A percentile compares a stretch with the other conserved stretches of the same genome.
These are phyloP conservation scores for Eciton burchellii DNA, from an alignment of 1,140 invertebrate genomes.

Conservation along the genomic window DNA sequence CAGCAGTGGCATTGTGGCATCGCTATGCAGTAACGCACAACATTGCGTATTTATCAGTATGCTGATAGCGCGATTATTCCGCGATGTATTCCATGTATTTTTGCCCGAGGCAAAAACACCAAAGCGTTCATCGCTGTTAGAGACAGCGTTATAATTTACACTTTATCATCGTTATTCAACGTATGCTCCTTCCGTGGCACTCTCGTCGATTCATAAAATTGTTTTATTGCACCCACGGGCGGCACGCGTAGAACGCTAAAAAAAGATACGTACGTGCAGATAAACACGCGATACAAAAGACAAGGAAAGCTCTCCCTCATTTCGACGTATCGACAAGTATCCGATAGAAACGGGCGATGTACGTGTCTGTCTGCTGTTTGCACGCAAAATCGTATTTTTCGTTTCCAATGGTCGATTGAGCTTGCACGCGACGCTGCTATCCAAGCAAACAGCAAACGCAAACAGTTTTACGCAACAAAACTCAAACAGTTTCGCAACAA, in stretches of 20 bases:
- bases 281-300: not conserved
- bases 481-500: too few relatives aligned
- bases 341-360: slow-evolving; percentile 38
- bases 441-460: not conserved
- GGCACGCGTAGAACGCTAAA: not conserved
- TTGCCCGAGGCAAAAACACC: not conserved
- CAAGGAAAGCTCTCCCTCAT: not conserved
- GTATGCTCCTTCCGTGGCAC: slow-evolving; percentile 40
- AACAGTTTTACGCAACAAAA: slow-evolving; percentile 37
- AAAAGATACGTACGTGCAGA: not conserved
- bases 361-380: not conserved
- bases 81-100: not conserved
- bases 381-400: slow-evolving; percentile 42
- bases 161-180: slow-evolving; percentile 67
- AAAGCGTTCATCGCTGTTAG: slow-evolving; percentile 16
- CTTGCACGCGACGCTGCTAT: not conserved
- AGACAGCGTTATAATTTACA: slow-evolving; percentile 73
- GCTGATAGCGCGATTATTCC: slow-evolving; percentile 21
- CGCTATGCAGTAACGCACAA: not conserved
- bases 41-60: not conserved
- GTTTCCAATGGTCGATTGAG: slow-evolving; percentile 22
- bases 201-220: slow-evolving; percentile 71
- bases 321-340: slow-evolving; percentile 40
- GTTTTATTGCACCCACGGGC: slow-evolving; percentile 53
- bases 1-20: not conserved